A percentile compares a stretch with the other conserved stretches of the same genome.
Evolutionary conservation across 2,113 vertebrate species (phyloP).

Genomic region (Melierax canorus): DNA sequence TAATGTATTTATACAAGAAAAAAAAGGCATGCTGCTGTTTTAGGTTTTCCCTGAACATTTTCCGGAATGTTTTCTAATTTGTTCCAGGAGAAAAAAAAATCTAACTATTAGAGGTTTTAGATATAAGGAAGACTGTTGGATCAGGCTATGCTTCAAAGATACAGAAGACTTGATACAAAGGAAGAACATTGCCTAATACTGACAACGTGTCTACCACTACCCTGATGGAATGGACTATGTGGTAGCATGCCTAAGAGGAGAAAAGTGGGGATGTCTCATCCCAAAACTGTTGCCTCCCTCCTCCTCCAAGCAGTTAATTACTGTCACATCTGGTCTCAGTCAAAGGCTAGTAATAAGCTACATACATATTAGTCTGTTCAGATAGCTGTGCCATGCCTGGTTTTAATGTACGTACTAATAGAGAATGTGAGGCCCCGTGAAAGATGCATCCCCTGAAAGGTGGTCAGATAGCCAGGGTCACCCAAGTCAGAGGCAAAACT

Average conservation of each 20-base stretch:
- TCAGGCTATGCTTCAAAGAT: not conserved
- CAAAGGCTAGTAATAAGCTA: not conserved
- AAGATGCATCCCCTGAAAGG: not conserved
- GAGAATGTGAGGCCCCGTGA: not conserved
- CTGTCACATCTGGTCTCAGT: not conserved
- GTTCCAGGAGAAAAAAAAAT: not conserved
- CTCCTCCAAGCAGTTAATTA: not conserved
- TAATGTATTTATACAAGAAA: not conserved
- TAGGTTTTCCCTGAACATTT: not conserved
- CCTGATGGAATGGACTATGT: not conserved
- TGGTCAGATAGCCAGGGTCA: not conserved
- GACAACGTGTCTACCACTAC: not conserved
- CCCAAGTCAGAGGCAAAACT: not conserved
- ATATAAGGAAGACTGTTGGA: not conserved
- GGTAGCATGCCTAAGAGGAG: not conserved
- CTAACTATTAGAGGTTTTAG: not conserved
- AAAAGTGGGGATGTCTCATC: not conserved
- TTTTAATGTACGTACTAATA: not conserved
- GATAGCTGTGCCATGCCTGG: not conserved
- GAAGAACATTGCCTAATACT: not conserved
- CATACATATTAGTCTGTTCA: not conserved
- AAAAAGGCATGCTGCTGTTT: not conserved
- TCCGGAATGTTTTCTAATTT: not conserved
- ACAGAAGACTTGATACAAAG: not conserved
- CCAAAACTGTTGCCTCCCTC: not conserved